A percentile compares a stretch with the other conserved stretches of the same genome.
These are phyloP conservation scores for Glyptemys insculpta DNA, from an alignment of 2,797 vertebrate genomes.

Conservation along the genomic window DNA sequence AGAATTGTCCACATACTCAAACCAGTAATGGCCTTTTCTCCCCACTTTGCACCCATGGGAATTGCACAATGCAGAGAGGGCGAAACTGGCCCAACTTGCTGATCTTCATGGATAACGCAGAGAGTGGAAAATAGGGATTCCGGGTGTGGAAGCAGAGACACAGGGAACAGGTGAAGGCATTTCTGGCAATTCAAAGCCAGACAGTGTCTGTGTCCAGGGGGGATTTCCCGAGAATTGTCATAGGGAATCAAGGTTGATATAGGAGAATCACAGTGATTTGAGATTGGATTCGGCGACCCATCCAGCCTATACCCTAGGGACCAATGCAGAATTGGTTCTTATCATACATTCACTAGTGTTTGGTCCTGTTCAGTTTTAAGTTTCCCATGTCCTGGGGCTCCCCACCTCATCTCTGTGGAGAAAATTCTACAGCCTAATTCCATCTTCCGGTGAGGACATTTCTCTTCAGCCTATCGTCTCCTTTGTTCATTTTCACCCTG, in stretches of 20 bases:
- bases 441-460: background rate
- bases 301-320: background rate
- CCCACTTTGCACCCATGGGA: background rate
- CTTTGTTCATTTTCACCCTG: background rate
- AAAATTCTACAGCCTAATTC: background rate
- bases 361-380: background rate
- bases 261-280: background rate
- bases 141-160: too few relatives aligned
- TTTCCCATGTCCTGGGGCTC: background rate
- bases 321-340: background rate
- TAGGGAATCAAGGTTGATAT: rapidly evolving
- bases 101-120: background rate
- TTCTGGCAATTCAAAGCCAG: background rate
- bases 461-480: rapidly evolving
- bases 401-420: rapidly evolving
- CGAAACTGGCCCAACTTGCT: rapidly evolving
- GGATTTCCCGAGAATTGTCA: background rate
- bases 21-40: background rate
- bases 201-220: background rate
- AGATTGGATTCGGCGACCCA: background rate
- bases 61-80: background rate
- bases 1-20: background rate
- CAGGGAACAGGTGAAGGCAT: background rate
- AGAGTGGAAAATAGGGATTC: background rate
- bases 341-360: background rate